Evolutionary conservation across 1,140 invertebrate genomes (phyloP).

Genomic region (Magallana ariakensis): DNA sequence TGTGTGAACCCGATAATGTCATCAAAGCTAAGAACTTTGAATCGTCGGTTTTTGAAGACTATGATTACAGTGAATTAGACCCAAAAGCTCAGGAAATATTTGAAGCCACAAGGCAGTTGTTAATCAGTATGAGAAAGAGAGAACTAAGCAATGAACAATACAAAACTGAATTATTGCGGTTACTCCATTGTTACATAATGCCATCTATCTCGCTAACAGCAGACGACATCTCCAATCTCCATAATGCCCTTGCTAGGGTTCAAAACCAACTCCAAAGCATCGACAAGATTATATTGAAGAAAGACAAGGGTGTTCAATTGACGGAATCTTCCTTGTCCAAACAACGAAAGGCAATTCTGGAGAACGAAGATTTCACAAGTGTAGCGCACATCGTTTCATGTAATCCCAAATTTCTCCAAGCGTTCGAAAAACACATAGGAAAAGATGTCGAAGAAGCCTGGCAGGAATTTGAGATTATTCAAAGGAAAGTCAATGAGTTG

Average conservation of each 20-base stretch:
- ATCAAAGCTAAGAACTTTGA: conserved; percentile 39
- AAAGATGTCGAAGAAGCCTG: conserved; percentile 48
- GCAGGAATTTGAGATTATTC: conserved; percentile 40
- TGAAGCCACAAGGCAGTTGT: conserved; percentile 42
- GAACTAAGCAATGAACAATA: conserved; percentile 25
- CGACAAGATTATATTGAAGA: conserved; percentile 48
- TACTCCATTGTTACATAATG: conserved; percentile 57
- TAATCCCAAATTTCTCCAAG: conserved; percentile 45
- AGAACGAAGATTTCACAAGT: conserved; percentile 45
- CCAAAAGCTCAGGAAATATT: conserved; percentile 54
- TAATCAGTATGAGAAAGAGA: conserved; percentile 28
- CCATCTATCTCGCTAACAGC: conserved; percentile 48
- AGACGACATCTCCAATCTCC: conserved; percentile 44
- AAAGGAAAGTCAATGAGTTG: conserved; percentile 46
- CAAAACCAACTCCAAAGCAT: conserved; percentile 31
- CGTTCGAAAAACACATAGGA: conserved; percentile 44
- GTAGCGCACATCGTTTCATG: conserved; percentile 46
- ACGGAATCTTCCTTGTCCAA: conserved; percentile 48
- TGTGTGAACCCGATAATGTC: conserved; percentile 43
- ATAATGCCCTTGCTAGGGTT: conserved; percentile 43
- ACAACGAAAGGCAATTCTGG: conserved; percentile 50
- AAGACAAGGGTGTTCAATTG: conserved; percentile 46
- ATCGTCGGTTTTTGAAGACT: conserved; percentile 43
- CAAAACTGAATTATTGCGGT: conserved; percentile 49
- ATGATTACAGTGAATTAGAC: conserved; percentile 55